These are phyloP conservation scores for Eptatretus burgeri DNA, from an alignment of 2,113 vertebrate species.

Conservation along the genomic window DNA sequence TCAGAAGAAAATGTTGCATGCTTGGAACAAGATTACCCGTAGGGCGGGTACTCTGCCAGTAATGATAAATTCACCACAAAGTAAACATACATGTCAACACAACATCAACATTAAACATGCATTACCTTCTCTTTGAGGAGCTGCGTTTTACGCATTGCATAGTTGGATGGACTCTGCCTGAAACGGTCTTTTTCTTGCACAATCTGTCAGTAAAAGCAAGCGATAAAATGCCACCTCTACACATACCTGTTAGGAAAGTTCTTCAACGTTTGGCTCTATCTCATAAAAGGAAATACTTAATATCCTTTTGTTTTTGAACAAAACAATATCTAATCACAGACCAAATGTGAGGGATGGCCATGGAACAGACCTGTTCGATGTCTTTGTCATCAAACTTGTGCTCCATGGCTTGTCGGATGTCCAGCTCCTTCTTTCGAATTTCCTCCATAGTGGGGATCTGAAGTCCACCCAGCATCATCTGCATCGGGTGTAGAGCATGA, in stretches of 20 bases:
- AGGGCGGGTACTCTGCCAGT: no score
- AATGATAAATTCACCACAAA: no score
- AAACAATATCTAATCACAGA: no score
- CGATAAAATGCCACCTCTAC: neutral
- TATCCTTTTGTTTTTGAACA: no score
- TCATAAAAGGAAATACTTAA: no score
- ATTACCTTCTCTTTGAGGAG: slow-evolving; percentile 86
- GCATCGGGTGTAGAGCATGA: neutral
- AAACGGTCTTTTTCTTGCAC: slow-evolving; percentile 95
- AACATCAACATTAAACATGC: neutral
- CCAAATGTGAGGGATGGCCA: neutral
- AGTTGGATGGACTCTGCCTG: slow-evolving; percentile 81
- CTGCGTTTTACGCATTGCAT: slow-evolving; percentile 97
- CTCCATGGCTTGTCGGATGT: slow-evolving; percentile 91
- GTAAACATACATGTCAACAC: neutral
- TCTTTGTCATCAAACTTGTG: slow-evolving; percentile 98
- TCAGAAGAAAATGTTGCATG: no score
- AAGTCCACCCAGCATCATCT: slow-evolving; percentile 89
- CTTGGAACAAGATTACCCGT: no score
- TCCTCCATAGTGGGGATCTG: slow-evolving; percentile 90
- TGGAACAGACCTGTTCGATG: slow-evolving; percentile 55
- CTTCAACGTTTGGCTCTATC: slow-evolving; percentile 5
- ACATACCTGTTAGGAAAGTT: slow-evolving; percentile 1
- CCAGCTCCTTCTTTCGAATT: slow-evolving; percentile 76
- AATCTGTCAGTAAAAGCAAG: slow-evolving; percentile 24